Evolutionary conservation across 2,113 vertebrate genomes (phyloP).

Genomic region (Eleginops maclovinus): DNA sequence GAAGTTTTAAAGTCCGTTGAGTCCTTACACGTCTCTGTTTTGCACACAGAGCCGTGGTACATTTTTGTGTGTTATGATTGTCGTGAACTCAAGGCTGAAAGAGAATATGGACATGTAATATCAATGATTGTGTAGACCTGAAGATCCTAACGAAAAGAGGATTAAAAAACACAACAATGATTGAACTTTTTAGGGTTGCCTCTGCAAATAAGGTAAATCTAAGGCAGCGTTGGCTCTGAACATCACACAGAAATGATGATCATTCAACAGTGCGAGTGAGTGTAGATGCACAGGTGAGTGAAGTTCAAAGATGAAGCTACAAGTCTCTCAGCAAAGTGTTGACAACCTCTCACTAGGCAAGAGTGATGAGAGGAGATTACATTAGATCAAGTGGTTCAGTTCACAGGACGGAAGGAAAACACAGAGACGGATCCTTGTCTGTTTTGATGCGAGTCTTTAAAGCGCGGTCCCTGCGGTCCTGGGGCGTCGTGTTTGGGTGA

Average conservation of each 20-base stretch:
- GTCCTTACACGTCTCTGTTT: no score
- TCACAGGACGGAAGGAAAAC: neutral
- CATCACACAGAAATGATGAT: neutral
- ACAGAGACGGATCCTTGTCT: conserved; percentile 41
- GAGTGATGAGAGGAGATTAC: conserved; percentile 21
- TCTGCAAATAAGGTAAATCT: no score
- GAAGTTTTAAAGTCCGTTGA: no score
- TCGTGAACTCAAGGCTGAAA: no score
- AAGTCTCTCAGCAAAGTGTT: neutral
- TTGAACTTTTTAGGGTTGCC: no score
- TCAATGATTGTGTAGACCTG: no score
- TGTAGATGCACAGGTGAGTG: neutral
- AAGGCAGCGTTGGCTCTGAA: neutral
- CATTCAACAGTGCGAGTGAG: no score
- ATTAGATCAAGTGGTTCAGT: conserved; percentile 15
- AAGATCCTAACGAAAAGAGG: no score
- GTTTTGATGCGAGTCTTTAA: conserved; percentile 65
- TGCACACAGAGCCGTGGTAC: no score
- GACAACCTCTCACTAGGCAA: neutral
- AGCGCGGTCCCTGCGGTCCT: conserved; percentile 49
- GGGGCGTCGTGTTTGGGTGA: conserved; percentile 37
- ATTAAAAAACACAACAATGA: no score
- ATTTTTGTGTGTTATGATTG: no score
- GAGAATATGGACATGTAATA: no score
- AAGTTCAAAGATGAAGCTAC: neutral